Percentiles rank a stretch among this genome's conserved stretches.
phyloP scores from a whole-genome alignment of 2,888 invertebrate species.

The Metopia argyrocephala region DNA sequence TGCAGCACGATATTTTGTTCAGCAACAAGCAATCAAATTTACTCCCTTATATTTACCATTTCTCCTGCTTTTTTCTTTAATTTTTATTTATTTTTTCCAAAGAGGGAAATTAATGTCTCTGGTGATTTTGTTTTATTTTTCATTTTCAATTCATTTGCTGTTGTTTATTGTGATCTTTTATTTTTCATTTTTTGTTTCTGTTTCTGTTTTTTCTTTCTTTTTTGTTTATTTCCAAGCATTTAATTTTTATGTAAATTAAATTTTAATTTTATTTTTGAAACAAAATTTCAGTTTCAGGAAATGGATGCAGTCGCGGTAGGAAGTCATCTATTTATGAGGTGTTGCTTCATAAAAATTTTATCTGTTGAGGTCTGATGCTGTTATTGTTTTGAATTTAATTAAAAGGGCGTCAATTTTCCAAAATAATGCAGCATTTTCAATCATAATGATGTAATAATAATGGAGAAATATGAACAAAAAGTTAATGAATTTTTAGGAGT shows the following conservation, averaged over 20 bases:
- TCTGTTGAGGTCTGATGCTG: not conserved
- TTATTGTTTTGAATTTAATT: slow-evolving; percentile 32
- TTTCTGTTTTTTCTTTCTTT: slow-evolving; percentile 8
- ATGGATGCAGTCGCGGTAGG: slow-evolving; percentile 57
- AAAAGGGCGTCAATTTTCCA: slow-evolving; percentile 16
- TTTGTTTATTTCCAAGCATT: slow-evolving; percentile 30
- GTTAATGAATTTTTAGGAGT: no score
- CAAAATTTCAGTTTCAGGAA: slow-evolving; percentile 48
- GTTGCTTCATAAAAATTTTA: slow-evolving; percentile 8
- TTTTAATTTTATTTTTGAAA: slow-evolving; percentile 53
- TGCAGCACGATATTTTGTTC: slow-evolving; percentile 51
- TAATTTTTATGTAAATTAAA: slow-evolving; percentile 62
- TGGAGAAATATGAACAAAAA: not conserved
- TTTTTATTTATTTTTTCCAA: slow-evolving; percentile 22
- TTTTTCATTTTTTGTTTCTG: not conserved
- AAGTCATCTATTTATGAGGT: slow-evolving; percentile 35
- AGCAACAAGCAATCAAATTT: slow-evolving; percentile 22
- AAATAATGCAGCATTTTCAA: not conserved
- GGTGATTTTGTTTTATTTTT: slow-evolving; percentile 19
- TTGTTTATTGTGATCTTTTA: not conserved
- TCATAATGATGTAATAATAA: slow-evolving; percentile 4
- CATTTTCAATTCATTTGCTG: not conserved
- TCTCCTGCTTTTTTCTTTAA: not conserved
- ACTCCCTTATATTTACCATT: slow-evolving; percentile 25
- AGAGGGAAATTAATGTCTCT: slow-evolving; percentile 60